Evolutionary conservation across 2,888 invertebrate species (phyloP).

Genomic region (Leptinotarsa haldemani): DNA sequence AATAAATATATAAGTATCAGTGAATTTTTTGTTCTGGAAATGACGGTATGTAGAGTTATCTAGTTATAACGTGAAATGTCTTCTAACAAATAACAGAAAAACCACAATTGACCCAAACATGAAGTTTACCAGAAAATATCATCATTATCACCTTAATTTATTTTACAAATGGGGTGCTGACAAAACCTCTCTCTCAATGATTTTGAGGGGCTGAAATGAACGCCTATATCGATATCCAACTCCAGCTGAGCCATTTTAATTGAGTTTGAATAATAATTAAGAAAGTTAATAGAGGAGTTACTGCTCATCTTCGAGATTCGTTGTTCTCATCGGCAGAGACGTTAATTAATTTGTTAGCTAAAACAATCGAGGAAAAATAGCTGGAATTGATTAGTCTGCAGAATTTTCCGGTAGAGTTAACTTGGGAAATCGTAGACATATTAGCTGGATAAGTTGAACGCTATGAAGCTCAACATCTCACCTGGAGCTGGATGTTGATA

Average conservation of each 20-base stretch:
- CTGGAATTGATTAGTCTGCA: slow-evolving; percentile 23
- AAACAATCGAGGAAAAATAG: slow-evolving; percentile 1
- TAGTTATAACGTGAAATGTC: no score
- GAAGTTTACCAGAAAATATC: no score
- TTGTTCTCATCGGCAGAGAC: slow-evolving; percentile 8
- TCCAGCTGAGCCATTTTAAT: slow-evolving; percentile 22
- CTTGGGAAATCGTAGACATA: neutral
- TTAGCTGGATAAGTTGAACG: slow-evolving; percentile 6
- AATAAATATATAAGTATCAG: no score
- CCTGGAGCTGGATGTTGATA: neutral
- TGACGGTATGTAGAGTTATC: no score
- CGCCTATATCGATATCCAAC: neutral
- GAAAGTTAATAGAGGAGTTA: slow-evolving; percentile 35
- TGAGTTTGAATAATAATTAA: slow-evolving; percentile 39
- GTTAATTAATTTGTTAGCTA: slow-evolving; percentile 22
- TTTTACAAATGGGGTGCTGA: no score
- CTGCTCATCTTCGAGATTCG: slow-evolving; percentile 31
- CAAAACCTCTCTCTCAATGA: neutral
- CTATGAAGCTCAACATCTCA: neutral
- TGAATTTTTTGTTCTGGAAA: no score
- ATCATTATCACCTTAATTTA: no score
- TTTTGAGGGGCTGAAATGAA: neutral
- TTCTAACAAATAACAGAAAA: no score
- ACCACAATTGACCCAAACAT: no score
- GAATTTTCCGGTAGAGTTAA: slow-evolving; percentile 15